phyloP scores from a whole-genome alignment of 1,140 invertebrate genomes.

The Diprion similis region DNA sequence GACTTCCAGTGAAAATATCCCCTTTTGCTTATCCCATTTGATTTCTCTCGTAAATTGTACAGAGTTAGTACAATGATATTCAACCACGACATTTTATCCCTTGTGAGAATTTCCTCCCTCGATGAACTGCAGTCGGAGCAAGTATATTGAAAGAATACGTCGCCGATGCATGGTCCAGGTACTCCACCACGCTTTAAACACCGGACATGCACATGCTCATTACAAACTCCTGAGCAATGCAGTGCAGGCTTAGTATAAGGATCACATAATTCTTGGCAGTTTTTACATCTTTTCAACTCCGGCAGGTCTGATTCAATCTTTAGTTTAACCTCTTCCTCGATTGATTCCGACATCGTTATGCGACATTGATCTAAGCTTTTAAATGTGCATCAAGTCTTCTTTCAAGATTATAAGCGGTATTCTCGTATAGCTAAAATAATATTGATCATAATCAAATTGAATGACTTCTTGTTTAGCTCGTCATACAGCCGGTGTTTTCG shows the following conservation, averaged over 20 bases:
- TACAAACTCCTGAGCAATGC: conserved; percentile 56
- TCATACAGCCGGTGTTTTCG: too few relatives aligned
- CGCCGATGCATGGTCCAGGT: conserved; percentile 73
- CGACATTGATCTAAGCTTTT: too few relatives aligned
- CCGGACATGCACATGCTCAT: conserved; percentile 65
- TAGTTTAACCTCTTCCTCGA: not conserved
- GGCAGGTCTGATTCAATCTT: not conserved
- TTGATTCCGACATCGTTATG: not conserved
- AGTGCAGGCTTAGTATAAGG: conserved; percentile 46
- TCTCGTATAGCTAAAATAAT: too few relatives aligned
- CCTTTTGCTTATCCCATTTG: conserved; percentile 70
- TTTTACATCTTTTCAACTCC: conserved; percentile 39
- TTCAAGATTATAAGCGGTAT: too few relatives aligned
- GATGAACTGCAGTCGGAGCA: conserved; percentile 69
- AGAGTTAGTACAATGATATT: conserved; percentile 69
- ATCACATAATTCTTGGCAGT: conserved; percentile 39
- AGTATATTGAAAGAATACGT: conserved; percentile 78
- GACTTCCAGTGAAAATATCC: conserved; percentile 80
- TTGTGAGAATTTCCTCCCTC: conserved; percentile 64
- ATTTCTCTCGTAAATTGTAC: conserved; percentile 70
- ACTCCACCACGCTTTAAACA: conserved; percentile 69
- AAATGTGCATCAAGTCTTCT: too few relatives aligned
- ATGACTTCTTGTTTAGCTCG: too few relatives aligned
- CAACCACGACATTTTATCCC: conserved; percentile 74
- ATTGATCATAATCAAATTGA: too few relatives aligned